A percentile compares a stretch with the other conserved stretches of the same genome.
phyloP scores from a whole-genome alignment of 2,797 vertebrate species.

The Squalus acanthias region DNA sequence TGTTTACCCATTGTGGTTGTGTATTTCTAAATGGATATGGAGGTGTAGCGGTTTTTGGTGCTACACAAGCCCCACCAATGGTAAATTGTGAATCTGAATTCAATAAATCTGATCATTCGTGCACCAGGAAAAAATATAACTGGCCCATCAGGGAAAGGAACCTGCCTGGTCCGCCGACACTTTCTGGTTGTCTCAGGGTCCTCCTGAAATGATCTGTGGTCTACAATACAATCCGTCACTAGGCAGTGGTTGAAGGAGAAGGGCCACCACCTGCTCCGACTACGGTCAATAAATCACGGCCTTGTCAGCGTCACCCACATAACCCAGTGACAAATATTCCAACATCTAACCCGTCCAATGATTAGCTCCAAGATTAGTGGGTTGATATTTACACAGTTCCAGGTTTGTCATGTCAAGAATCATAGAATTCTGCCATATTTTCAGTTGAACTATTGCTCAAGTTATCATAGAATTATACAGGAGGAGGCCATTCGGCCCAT shows the following conservation, averaged over 20 bases:
- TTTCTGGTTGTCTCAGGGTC: background rate
- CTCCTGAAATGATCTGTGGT: background rate
- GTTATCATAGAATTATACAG: background rate
- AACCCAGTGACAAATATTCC: background rate
- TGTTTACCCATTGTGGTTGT: too few relatives aligned
- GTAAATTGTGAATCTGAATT: background rate
- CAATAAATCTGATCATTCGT: background rate
- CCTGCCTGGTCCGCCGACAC: too few relatives aligned
- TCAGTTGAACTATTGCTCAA: too few relatives aligned
- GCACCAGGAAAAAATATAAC: background rate
- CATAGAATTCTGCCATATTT: background rate
- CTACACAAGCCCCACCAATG: background rate
- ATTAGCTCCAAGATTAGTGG: too few relatives aligned
- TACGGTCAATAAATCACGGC: background rate
- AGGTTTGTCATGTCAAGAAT: background rate
- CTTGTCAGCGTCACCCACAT: background rate
- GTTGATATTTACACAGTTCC: background rate
- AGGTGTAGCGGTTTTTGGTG: too few relatives aligned
- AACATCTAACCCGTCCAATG: background rate
- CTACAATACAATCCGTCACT: background rate
- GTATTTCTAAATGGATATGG: too few relatives aligned
- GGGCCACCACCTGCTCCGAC: background rate
- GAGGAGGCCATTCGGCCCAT: background rate
- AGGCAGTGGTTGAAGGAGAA: background rate
- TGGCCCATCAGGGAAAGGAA: background rate